Conservation (phyloP, 2,797 vertebrate genomes). For the Typhlichthys subterraneus region DNA sequence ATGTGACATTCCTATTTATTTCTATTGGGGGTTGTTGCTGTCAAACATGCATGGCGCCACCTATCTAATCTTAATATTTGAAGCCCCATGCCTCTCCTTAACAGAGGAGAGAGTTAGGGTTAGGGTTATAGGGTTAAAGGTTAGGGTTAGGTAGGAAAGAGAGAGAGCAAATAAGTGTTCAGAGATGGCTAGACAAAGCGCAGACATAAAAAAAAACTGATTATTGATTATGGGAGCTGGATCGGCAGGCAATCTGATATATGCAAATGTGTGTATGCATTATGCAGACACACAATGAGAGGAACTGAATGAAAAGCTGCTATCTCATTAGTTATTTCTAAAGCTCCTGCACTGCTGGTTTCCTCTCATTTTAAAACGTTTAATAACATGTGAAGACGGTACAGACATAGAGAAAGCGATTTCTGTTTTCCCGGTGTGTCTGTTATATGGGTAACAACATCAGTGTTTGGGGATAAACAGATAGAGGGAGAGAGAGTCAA, state of each 20-base stretch:
- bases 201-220: no score
- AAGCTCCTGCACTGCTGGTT: no score
- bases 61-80: slow-evolving; percentile 26
- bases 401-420: background rate
- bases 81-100: slow-evolving; percentile 18
- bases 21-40: background rate
- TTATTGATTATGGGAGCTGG: background rate
- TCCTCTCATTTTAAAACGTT: no score
- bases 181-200: background rate
- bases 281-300: background rate
- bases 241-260: background rate
- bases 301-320: background rate
- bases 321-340: no score
- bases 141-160: no score
- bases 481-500: slow-evolving; percentile 41
- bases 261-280: background rate
- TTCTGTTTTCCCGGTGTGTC: slow-evolving; percentile 19
- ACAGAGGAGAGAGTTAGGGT: background rate
- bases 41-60: slow-evolving; percentile 21
- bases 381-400: no score
- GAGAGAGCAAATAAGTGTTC: background rate
- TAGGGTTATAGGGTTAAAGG: background rate
- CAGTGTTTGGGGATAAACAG: slow-evolving; percentile 59
- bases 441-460: slow-evolving; percentile 6
- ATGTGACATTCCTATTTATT: slow-evolving; percentile 23